Evolutionary conservation across 2,113 vertebrate species (phyloP), one percentile per base, ranked within the genome.

Genomic region (Orientallactaga bullata): DNA sequence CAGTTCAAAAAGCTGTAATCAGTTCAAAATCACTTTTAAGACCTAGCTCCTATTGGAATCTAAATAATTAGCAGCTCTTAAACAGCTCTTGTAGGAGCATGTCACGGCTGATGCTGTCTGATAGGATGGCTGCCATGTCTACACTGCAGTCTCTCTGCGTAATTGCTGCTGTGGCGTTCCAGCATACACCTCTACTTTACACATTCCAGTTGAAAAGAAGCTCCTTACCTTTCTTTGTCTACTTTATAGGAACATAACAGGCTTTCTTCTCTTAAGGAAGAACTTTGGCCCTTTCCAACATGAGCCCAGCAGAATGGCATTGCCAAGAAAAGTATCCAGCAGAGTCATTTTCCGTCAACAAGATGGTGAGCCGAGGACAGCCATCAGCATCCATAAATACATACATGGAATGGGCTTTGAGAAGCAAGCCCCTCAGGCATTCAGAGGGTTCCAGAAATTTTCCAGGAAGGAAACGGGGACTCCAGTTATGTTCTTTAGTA

Each of bases 51-150:
- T 92, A 42, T 26, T 88, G 93, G 94, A 85, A 88, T 94, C 92
- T 85, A 94, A 93, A 95, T 92, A 97, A 96, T 97, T 95, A 97
- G 95, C 94, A 91, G 92, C 94, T 95, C 92, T 89, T 72, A 55
- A 71, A 51, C 55, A 76, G 83, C 96, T 83, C 80, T 90, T 58
- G 23, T 30, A 88, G 94, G 58, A 90, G 37, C 30, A 2, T 77
- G 80, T 77, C 65, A 16, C 77, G n/a, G 68, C 63, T 24, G 20
- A 35, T 30, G 55, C 15, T 55, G 77, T 77, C 3, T 15, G 88
- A 18, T 28, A 32, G 94, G 71, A 3, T 0, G 30, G 11, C 7
- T 15, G 87, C 23, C 72, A 78, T 78, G 55, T 83, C 71, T 83
- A 42, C 30, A 42, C 85, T 0, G n/a, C 42, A 37, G 37, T 72